Evolutionary conservation across 2,888 invertebrate genomes (phyloP), one percentile per base, ranked within the genome.

Genomic region (Troides oblongomaculatus): DNA sequence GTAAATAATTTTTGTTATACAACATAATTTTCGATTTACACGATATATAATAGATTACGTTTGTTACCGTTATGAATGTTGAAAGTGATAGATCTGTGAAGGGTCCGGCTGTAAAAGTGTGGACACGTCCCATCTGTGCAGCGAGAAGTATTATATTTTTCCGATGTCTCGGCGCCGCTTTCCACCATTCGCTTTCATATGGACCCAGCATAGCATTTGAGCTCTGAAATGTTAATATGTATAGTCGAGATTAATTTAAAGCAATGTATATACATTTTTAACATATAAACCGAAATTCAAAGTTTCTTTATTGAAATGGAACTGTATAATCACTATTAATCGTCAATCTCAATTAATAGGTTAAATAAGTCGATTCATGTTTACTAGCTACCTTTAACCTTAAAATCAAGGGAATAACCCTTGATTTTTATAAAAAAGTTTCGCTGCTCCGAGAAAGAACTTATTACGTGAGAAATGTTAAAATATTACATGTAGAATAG

Each of bases 101-200:
- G 0, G 91, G 92, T 1, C 92, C 92, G 0, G 92, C 92, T 0
- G 85, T 87, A 72, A 85, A 90, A 10, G 82, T 79, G 66, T 84
- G 83, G 21, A 76, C 76, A 10, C 84, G 82, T 1, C 78, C 78
- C 36, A 91, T 77, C 70, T 92, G 91, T 7, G 87, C 90, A 0
- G 81, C 73, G 1, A 92, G 75, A 4, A 87, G 73, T 0, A 86
- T 61, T 1, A 89, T 72, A 39, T 79, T 75, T 67, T 79, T 86
- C 46, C 80, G 79, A 64, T 85, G 86, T n/a, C 75, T 72, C 0
- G 74, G 30, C n/a, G 70, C 78, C 0, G 82, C 82, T 0, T 66
- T 65, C 81, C 85, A 89, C 91, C 91, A 92, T 59, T 81, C 74
- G 57, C 90, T 89, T 74, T 90, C 88, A 67, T 86, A 92, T 0